A percentile compares a stretch with the other conserved stretches of the same genome.
Conservation (phyloP, 1,140 invertebrate genomes). For the Conus ventricosus region DNA sequence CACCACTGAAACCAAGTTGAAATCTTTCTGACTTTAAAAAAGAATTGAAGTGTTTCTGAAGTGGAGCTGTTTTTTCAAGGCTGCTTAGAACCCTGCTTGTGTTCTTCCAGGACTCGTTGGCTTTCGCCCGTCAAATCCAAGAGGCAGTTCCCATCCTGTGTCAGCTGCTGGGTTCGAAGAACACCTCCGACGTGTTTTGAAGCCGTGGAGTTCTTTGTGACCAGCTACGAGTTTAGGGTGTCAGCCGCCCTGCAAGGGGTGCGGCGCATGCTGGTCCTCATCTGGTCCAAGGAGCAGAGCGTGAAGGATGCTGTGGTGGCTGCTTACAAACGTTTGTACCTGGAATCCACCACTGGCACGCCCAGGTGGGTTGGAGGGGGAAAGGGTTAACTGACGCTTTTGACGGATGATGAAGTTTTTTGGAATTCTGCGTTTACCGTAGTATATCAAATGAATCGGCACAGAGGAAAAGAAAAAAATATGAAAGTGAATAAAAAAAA, state of each 20-base stretch:
- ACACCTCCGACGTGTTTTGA: constrained; percentile 87
- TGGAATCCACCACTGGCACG: constrained; percentile 71
- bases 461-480: no score
- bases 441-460: no score
- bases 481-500: no score
- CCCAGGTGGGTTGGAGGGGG: constrained; percentile 56
- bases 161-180: constrained; percentile 84
- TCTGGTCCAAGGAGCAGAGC: constrained; percentile 82
- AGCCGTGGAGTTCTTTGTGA: constrained; percentile 89
- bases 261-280: constrained; percentile 84
- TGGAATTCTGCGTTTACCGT: neutral
- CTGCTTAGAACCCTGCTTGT: no score
- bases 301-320: constrained; percentile 80
- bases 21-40: no score
- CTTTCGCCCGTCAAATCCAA: constrained; percentile 83
- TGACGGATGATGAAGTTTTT: neutral
- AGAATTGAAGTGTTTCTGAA: no score
- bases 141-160: constrained; percentile 83
- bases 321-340: constrained; percentile 82
- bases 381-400: neutral
- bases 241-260: constrained; percentile 83
- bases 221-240: constrained; percentile 84
- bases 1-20: no score
- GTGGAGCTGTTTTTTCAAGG: no score
- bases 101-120: constrained; percentile 78